Evolutionary conservation across 2,113 vertebrate species (phyloP).

Genomic region (Opisthocomus hoazin): DNA sequence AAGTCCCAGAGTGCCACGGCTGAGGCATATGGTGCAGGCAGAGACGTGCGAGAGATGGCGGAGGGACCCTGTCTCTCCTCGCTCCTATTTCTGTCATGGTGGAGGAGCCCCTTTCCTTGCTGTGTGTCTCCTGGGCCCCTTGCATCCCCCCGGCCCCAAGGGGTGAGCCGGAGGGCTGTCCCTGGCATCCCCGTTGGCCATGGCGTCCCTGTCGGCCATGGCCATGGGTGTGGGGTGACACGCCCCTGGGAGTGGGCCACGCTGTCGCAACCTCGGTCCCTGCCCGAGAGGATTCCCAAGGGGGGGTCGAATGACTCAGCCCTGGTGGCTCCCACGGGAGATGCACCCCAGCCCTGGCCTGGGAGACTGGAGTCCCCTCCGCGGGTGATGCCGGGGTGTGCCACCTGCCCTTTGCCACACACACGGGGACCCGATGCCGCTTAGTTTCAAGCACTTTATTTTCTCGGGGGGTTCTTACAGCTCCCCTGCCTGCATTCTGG

Average conservation of each 20-base stretch:
- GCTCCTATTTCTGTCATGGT: neutral
- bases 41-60: fast-evolving
- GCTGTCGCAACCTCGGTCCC: neutral
- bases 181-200: too few species aligned
- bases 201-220: neutral
- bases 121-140: neutral
- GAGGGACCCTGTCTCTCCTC: neutral
- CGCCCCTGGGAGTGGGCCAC: neutral
- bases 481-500: neutral
- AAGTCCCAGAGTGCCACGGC: neutral
- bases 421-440: neutral
- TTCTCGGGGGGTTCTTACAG: neutral
- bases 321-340: fast-evolving
- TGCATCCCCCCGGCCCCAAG: neutral
- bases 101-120: neutral
- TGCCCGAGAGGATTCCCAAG: neutral
- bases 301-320: neutral
- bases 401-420: neutral
- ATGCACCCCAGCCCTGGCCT: neutral
- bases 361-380: neutral
- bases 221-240: neutral
- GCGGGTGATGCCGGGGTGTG: fast-evolving
- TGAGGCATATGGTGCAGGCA: neutral
- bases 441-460: neutral
- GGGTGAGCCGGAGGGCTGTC: neutral